These are phyloP conservation scores for Saturnia pavonia DNA, from an alignment of 2,888 invertebrate species.

Conservation along the genomic window DNA sequence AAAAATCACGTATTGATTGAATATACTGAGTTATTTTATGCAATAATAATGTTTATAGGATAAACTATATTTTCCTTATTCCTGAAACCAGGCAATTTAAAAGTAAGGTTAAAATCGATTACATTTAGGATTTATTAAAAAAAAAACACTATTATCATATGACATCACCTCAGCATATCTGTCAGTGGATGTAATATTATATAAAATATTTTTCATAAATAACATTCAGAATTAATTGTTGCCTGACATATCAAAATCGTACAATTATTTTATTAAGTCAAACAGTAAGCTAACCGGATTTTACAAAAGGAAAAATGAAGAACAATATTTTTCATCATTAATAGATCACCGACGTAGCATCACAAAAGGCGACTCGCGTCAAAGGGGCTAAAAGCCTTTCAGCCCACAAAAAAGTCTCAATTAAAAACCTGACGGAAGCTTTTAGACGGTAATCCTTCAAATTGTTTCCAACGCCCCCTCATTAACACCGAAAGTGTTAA, in stretches of 20 bases:
- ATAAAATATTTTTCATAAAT: neutral
- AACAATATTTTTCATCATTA: constrained; percentile 71
- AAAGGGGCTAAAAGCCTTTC: constrained; percentile 80
- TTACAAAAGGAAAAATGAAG: constrained; percentile 31
- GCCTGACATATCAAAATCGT: neutral
- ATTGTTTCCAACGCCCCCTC: constrained; percentile 82
- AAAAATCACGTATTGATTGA: too few relatives aligned
- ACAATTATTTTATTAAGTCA: constrained; percentile 7
- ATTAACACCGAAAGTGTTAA: constrained; percentile 82
- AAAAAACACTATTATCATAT: neutral
- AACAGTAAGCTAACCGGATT: constrained; percentile 9
- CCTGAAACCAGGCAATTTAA: too few relatives aligned
- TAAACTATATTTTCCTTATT: too few relatives aligned
- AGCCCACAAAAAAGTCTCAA: constrained; percentile 80
- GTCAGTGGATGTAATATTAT: neutral
- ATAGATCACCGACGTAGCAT: constrained; percentile 71
- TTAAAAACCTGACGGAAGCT: constrained; percentile 82
- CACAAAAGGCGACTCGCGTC: constrained; percentile 67
- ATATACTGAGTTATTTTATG: too few relatives aligned
- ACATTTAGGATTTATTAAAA: too few relatives aligned
- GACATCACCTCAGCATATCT: neutral
- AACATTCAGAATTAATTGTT: neutral
- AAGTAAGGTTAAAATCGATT: too few relatives aligned
- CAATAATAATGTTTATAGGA: too few relatives aligned
- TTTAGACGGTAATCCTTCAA: constrained; percentile 82